phyloP scores from a whole-genome alignment of 1,140 invertebrate species.

The Acromyrmex echinatior region DNA sequence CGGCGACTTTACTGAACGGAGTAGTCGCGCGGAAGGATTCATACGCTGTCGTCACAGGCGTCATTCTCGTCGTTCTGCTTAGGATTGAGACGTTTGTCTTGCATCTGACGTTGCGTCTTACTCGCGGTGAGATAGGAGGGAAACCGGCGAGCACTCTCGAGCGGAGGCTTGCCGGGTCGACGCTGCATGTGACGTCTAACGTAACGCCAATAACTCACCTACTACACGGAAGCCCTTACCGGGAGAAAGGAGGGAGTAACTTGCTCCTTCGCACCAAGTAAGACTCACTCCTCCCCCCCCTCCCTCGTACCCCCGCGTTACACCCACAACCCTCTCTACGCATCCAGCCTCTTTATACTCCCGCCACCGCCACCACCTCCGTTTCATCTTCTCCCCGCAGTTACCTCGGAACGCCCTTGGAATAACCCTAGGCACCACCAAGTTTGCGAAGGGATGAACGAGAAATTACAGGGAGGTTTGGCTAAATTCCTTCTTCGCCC shows the following conservation, averaged over 20 bases:
- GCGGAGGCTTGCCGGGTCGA: slow-evolving; percentile 68
- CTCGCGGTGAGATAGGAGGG: slow-evolving; percentile 67
- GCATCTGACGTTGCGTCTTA: slow-evolving; percentile 77
- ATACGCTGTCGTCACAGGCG: slow-evolving; percentile 49
- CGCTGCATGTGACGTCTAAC: slow-evolving; percentile 78
- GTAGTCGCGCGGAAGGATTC: slow-evolving; percentile 43
- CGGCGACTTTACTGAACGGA: not conserved
- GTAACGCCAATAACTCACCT: slow-evolving; percentile 79
- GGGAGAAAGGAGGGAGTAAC: slow-evolving; percentile 63
- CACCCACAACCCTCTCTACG: slow-evolving; percentile 44
- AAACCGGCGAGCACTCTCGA: slow-evolving; percentile 62
- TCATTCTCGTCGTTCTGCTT: slow-evolving; percentile 63
- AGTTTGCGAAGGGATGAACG: slow-evolving; percentile 76
- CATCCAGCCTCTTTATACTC: slow-evolving; percentile 48
- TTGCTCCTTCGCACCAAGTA: slow-evolving; percentile 64
- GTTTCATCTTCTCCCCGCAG: slow-evolving; percentile 10
- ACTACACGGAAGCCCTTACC: slow-evolving; percentile 60
- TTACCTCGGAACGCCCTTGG: slow-evolving; percentile 70
- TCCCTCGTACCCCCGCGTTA: slow-evolving; percentile 6
- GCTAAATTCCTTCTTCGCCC: slow-evolving; percentile 76
- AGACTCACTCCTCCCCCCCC: not conserved
- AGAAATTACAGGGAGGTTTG: slow-evolving; percentile 79
- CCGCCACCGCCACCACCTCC: not conserved
- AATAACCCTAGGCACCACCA: slow-evolving; percentile 75
- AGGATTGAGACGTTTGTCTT: slow-evolving; percentile 76